Conservation (phyloP, 2,113 vertebrate species). For the Anolis carolinensis region DNA sequence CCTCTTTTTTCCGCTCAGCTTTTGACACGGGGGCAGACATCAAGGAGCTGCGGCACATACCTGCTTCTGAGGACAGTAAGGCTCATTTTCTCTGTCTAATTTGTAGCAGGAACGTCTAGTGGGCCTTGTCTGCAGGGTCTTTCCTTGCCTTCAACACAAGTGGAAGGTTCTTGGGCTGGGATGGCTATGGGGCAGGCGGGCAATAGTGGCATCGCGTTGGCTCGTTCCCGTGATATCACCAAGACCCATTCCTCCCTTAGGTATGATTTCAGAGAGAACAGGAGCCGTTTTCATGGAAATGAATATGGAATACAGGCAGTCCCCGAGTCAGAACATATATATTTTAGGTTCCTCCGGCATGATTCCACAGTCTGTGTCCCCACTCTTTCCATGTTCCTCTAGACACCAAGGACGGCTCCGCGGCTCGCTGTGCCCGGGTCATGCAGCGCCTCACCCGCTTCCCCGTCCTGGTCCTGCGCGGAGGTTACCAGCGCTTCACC, state of each 20-base stretch:
- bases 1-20: not conserved
- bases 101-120: no score
- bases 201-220: no score
- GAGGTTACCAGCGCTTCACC: slow-evolving; percentile 82
- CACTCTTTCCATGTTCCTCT: not conserved
- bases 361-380: not conserved
- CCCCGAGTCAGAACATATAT: no score
- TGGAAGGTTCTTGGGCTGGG: not conserved
- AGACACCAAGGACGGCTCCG: slow-evolving; percentile 65
- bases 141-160: not conserved
- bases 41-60: not conserved
- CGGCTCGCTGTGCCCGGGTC: slow-evolving; percentile 60
- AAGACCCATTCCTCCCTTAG: no score
- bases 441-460: slow-evolving; percentile 64
- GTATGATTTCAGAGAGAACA: no score
- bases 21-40: not conserved
- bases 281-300: no score
- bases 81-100: not conserved
- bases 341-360: rapidly evolving
- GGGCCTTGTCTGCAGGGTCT: no score
- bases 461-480: slow-evolving; percentile 77
- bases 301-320: no score
- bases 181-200: no score
- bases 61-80: not conserved
- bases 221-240: no score